phyloP scores from a whole-genome alignment of 2,113 vertebrate species.

The Cepphus grylle region DNA sequence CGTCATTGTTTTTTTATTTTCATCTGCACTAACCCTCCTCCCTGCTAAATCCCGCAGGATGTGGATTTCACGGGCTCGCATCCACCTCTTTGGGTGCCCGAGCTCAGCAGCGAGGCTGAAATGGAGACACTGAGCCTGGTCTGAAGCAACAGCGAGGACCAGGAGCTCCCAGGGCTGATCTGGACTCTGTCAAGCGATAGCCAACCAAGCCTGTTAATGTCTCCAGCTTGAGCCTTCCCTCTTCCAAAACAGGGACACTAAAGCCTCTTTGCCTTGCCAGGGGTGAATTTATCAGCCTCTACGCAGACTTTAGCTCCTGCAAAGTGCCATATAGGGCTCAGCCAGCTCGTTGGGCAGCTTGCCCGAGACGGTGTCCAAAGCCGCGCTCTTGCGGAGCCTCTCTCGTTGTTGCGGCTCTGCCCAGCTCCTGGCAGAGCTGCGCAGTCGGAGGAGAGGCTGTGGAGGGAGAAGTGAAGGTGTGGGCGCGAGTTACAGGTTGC shows the following conservation, averaged over 20 bases:
- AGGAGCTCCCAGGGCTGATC: not conserved
- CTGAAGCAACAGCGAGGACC: not conserved
- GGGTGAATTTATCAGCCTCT: not conserved
- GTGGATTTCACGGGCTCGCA: not conserved
- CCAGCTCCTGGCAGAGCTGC: not conserved
- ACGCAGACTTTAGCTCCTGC: not conserved
- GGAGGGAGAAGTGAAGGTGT: not conserved
- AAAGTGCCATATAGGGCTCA: not conserved
- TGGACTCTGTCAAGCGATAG: not conserved
- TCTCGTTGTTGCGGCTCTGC: not conserved
- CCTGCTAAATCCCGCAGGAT: not conserved
- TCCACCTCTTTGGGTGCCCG: not conserved
- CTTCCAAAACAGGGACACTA: not conserved
- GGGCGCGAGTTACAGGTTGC: not conserved
- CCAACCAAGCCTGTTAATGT: not conserved
- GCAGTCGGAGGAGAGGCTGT: not conserved
- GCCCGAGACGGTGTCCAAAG: not conserved
- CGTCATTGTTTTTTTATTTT: not conserved
- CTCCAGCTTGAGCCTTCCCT: not conserved
- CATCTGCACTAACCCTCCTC: not conserved
- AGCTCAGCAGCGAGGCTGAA: not conserved
- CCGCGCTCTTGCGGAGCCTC: not conserved
- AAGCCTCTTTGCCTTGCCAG: not conserved
- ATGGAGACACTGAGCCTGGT: not conserved
- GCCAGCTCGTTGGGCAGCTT: not conserved